phyloP scores from a whole-genome alignment of 2,797 vertebrate species.

The Enteromius afrohamiltoni region DNA sequence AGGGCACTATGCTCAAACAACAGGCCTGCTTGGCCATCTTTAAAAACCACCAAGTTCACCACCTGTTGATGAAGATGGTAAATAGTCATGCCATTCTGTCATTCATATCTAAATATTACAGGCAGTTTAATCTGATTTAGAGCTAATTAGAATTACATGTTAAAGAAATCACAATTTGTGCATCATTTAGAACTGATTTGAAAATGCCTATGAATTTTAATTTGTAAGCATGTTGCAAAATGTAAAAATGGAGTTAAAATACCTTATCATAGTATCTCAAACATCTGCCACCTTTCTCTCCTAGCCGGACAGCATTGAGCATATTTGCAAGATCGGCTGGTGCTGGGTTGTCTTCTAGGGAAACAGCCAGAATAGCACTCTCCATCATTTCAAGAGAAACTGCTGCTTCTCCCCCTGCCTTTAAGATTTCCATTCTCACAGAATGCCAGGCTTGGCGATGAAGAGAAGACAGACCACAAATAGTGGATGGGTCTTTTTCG shows the following conservation, averaged over 20 bases:
- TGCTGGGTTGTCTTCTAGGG: slow-evolving; percentile 73
- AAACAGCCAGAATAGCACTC: slow-evolving; percentile 75
- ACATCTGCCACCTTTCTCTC: slow-evolving; percentile 63
- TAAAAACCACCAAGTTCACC: slow-evolving; percentile 78
- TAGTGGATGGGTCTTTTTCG: slow-evolving; percentile 62
- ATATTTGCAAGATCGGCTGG: slow-evolving; percentile 71
- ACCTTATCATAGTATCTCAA: slow-evolving; percentile 84
- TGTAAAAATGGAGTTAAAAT: slow-evolving; percentile 18
- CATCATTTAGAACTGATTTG: neutral
- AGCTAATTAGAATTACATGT: neutral
- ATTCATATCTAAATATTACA: neutral
- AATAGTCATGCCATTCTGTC: neutral
- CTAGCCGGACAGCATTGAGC: slow-evolving; percentile 77
- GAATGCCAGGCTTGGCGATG: slow-evolving; percentile 75
- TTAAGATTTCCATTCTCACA: slow-evolving; percentile 72
- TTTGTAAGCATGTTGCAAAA: neutral
- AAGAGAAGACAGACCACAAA: slow-evolving; percentile 76
- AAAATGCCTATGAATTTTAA: neutral
- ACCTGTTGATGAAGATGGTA: slow-evolving; percentile 69
- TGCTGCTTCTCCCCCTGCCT: slow-evolving; percentile 65
- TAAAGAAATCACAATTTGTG: neutral
- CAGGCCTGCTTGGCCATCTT: slow-evolving; percentile 77
- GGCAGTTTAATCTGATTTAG: neutral
- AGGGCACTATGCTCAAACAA: slow-evolving; percentile 81
- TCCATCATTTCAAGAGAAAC: slow-evolving; percentile 76